Conservation (phyloP, 2,888 invertebrate genomes). For the Euclidia mi region DNA sequence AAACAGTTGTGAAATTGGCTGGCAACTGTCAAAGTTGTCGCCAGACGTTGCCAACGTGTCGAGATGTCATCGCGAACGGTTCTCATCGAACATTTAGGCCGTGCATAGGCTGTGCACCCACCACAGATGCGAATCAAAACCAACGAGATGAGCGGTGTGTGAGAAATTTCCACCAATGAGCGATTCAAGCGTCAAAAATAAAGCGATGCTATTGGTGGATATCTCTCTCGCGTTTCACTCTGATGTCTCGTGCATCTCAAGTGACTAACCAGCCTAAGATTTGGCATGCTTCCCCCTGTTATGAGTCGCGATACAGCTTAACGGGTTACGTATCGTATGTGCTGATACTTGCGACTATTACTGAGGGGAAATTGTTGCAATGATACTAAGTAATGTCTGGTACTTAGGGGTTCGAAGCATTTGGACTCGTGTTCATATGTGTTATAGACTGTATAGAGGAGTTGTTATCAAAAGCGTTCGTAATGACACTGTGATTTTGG, state of each 20-base stretch:
- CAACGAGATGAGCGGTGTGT: too few species aligned
- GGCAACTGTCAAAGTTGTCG: constrained; percentile 33
- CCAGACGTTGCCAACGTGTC: constrained; percentile 37
- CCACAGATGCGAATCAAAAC: too few species aligned
- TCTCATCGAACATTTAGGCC: constrained; percentile 30
- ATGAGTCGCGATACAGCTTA: constrained; percentile 29
- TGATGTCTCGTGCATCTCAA: too few species aligned
- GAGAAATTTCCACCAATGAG: too few species aligned
- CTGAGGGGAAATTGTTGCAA: constrained; percentile 1
- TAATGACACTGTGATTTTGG: too few species aligned
- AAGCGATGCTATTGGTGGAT: too few species aligned
- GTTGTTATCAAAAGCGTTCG: too few species aligned
- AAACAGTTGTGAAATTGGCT: constrained; percentile 31
- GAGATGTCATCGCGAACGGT: constrained; percentile 11
- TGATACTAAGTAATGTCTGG: neutral
- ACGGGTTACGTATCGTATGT: constrained; percentile 16
- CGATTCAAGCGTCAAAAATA: too few species aligned
- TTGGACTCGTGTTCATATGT: neutral
- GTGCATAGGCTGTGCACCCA: too few species aligned
- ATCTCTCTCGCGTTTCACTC: too few species aligned
- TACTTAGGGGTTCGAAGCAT: neutral
- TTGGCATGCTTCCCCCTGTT: constrained; percentile 42
- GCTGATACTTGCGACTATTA: constrained; percentile 10
- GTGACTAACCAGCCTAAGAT: too few species aligned
- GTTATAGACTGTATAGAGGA: too few species aligned